These are phyloP conservation scores for Puntigrus tetrazona DNA, from an alignment of 2,113 vertebrate species.

Conservation along the genomic window DNA sequence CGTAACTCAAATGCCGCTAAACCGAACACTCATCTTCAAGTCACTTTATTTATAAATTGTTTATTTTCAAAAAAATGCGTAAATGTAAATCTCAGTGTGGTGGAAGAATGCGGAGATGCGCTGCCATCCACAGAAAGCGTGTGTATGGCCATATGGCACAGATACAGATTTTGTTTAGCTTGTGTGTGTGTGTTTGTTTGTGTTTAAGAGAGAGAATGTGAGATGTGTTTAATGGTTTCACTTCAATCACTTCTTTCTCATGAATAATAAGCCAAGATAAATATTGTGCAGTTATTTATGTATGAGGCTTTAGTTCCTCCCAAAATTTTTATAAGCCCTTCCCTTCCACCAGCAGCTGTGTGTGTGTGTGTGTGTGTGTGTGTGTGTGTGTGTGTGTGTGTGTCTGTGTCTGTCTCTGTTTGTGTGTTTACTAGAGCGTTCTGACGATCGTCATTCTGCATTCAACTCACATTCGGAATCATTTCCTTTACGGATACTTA, in stretches of 20 bases:
- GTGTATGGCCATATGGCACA: background rate
- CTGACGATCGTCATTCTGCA: background rate
- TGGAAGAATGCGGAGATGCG: background rate
- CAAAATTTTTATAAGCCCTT: conserved; percentile 9
- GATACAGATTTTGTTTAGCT: background rate
- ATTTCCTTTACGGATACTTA: conserved; percentile 34
- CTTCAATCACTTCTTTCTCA: conserved; percentile 27
- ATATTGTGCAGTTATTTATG: conserved; percentile 7
- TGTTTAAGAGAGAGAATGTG: conserved; percentile 16
- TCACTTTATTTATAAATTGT: background rate
- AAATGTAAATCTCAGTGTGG: background rate
- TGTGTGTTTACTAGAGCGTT: background rate
- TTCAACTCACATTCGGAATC: conserved; percentile 19
- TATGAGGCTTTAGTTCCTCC: background rate
- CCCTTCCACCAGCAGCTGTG: background rate
- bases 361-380: background rate
- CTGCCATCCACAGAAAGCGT: background rate
- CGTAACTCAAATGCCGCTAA: background rate
- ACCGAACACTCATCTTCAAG: background rate
- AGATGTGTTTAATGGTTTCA: conserved; percentile 10
- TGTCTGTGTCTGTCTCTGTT: background rate
- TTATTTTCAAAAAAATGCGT: background rate
- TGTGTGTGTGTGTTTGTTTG: conserved; percentile 38
- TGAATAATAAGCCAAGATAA: conserved; percentile 35
- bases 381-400: background rate